Percentiles rank a stretch among this genome's conserved stretches.
Evolutionary conservation across 2,113 vertebrate genomes (phyloP).

Genomic region (Sporophila hypoxantha): DNA sequence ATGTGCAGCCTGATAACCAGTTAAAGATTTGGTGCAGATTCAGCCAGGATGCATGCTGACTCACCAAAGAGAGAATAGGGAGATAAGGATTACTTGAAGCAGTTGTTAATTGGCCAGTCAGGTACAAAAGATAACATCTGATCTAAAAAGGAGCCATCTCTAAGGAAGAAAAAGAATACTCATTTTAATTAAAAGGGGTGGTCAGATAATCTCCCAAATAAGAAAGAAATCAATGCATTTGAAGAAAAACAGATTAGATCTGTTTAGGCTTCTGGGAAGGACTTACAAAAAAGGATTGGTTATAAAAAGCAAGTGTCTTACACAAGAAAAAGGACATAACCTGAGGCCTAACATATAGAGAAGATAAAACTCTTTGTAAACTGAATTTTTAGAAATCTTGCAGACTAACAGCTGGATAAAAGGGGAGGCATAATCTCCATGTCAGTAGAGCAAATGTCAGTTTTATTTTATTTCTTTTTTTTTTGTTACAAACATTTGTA

Average conservation of each 20-base stretch:
- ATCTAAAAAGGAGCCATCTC: not conserved
- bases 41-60: not conserved
- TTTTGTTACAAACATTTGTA: not conserved
- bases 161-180: not conserved
- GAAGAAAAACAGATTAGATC: conserved; percentile 29
- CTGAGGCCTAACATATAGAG: not conserved
- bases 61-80: not conserved
- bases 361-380: not conserved
- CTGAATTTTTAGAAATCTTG: not conserved
- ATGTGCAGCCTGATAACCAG: not conserved
- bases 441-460: not conserved
- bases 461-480: not conserved
- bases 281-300: not conserved
- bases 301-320: not conserved
- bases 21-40: not conserved
- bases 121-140: conserved; percentile 18
- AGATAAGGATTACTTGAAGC: not conserved
- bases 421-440: not conserved
- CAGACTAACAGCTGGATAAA: not conserved
- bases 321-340: not conserved
- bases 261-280: not conserved
- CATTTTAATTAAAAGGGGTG: conserved; percentile 33
- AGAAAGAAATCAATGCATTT: conserved; percentile 23
- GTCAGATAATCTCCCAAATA: conserved; percentile 7
- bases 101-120: conserved; percentile 21